phyloP scores from a whole-genome alignment of 2,888 invertebrate species.

The Philaethria dido region DNA sequence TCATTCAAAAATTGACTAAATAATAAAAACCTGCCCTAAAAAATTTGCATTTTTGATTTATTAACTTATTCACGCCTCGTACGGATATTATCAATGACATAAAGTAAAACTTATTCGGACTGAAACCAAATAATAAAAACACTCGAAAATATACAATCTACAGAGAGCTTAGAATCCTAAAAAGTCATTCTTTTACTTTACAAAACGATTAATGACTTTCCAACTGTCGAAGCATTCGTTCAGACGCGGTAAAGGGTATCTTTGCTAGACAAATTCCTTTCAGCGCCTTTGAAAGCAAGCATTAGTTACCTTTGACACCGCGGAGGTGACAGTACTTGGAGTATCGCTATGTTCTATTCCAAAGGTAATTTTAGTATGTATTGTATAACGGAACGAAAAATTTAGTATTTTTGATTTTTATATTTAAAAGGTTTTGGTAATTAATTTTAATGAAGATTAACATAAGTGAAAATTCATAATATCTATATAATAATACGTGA shows the following conservation, averaged over 20 bases:
- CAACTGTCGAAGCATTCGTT: slow-evolving; percentile 22
- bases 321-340: slow-evolving; percentile 6
- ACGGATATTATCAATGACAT: no score
- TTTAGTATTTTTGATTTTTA: no score
- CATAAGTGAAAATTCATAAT: no score
- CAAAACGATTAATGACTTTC: slow-evolving; percentile 19
- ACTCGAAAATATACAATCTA: neutral
- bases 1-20: no score
- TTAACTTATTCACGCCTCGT: no score
- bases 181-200: slow-evolving; percentile 3
- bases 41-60: no score
- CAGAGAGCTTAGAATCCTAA: neutral
- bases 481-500: no score
- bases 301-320: slow-evolving; percentile 15
- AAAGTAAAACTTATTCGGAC: no score
- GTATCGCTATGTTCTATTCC: slow-evolving; percentile 4
- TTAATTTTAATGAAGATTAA: no score
- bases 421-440: no score
- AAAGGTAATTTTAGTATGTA: neutral
- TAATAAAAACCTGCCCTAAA: no score
- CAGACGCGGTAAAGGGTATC: neutral
- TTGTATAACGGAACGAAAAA: neutral
- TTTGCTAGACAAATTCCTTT: slow-evolving; percentile 23
- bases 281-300: slow-evolving; percentile 9
- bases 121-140: no score